Evolutionary conservation across 2,797 vertebrate genomes (phyloP).

Genomic region (Mallotus villosus): DNA sequence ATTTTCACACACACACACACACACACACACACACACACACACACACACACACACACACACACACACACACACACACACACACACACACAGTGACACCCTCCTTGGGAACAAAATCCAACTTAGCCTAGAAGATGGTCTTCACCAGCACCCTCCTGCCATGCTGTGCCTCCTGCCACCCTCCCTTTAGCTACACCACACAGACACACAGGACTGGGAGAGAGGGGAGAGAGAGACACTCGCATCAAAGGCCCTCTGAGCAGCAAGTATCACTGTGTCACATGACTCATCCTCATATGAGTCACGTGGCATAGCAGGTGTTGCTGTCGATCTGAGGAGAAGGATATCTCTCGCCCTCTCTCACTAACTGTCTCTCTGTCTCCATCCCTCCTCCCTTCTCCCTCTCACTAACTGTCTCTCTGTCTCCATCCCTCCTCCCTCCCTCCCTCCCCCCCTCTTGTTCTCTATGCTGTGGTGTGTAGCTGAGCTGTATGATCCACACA

Average conservation of each 20-base stretch:
- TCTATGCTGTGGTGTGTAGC: conserved; percentile 9
- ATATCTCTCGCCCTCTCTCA: not conserved
- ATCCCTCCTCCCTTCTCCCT: not conserved
- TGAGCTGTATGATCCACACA: not conserved
- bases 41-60: not conserved
- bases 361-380: not conserved
- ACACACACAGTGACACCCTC: not conserved
- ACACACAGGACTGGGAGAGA: not conserved
- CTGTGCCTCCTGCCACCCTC: conserved; percentile 2
- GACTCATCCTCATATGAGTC: conserved; percentile 1
- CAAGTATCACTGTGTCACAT: conserved; percentile 36
- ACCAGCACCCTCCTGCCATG: not conserved
- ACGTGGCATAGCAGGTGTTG: not conserved
- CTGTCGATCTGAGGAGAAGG: not conserved
- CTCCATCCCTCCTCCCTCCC: not conserved
- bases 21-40: not conserved
- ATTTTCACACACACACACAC: not conserved
- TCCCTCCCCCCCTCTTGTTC: not conserved
- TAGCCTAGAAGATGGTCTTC: not conserved
- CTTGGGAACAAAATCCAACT: conserved; percentile 14
- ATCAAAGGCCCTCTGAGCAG: conserved; percentile 31
- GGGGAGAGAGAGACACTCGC: conserved; percentile 24
- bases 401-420: not conserved
- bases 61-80: not conserved
- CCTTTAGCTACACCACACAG: conserved; percentile 10